Conservation (phyloP, 2,888 invertebrate genomes). For the Agrotis clavis region DNA sequence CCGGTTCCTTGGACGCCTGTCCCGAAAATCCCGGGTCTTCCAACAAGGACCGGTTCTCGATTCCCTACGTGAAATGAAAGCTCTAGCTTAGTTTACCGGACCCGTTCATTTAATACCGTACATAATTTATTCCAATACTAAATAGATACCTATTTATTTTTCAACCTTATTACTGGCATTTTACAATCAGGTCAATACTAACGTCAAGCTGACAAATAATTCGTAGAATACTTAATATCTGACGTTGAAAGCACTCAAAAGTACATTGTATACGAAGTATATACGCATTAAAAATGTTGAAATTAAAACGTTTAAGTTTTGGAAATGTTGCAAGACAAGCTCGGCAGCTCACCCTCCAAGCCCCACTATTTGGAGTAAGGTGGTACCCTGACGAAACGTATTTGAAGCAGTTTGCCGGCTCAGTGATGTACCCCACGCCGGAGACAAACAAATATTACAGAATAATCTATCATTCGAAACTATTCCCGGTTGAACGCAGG, state of each 20-base stretch:
- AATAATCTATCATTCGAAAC: slow-evolving; percentile 78
- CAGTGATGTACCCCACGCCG: slow-evolving; percentile 91
- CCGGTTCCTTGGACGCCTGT: too few relatives aligned
- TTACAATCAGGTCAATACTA: neutral
- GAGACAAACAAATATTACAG: slow-evolving; percentile 79
- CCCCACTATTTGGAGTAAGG: slow-evolving; percentile 70
- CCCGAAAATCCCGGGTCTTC: too few relatives aligned
- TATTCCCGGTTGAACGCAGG: slow-evolving; percentile 90
- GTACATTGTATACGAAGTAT: too few relatives aligned
- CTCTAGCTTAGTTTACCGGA: too few relatives aligned
- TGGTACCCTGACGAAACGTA: slow-evolving; percentile 94
- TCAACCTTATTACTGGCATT: slow-evolving; percentile 17
- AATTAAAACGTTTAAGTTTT: slow-evolving; percentile 30
- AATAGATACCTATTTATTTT: too few relatives aligned
- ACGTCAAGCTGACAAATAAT: slow-evolving; percentile 8
- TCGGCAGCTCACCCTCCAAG: slow-evolving; percentile 68
- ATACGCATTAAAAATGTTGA: slow-evolving; percentile 48
- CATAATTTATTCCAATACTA: too few relatives aligned
- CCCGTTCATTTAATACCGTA: too few relatives aligned
- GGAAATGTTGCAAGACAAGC: slow-evolving; percentile 34
- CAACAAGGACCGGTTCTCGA: too few relatives aligned
- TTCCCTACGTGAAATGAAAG: too few relatives aligned
- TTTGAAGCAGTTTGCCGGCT: slow-evolving; percentile 88
- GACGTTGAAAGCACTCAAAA: neutral
- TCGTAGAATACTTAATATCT: slow-evolving; percentile 2